Evolutionary conservation across 2,797 vertebrate species (phyloP), one percentile per base, ranked within the genome.

Genomic region (Sebastiscus tertius): DNA sequence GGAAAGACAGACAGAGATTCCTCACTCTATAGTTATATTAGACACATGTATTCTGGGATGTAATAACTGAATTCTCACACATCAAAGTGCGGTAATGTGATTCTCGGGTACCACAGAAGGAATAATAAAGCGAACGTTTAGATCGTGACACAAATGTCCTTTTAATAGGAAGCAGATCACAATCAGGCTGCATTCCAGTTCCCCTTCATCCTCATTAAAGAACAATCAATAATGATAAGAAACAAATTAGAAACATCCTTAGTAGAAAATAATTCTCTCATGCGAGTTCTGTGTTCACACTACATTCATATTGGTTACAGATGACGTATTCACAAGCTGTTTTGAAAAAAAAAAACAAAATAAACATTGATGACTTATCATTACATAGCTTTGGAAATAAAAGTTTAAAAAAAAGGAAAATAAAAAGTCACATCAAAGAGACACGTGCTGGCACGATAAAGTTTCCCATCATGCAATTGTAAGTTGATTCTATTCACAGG

Each of bases 261-360:
- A 62, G 94, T 96, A 96, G 94, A 96, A 96, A 96, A 96, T 91
- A 95, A 95, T 93, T 91, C 91, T 94, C 90, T 95, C 95, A 96
- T 96, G 96, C 95, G 81, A 93, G 88, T 92, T 92, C 85, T 87
- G 94, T 94, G 85, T 93, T 93, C 89, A 94, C 90, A 92, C 91
- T 93, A 94, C 95, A 95, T 95, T 95, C 92, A 88, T 89, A 88
- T 92, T 91, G 81, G 80, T 92, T 92, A 94, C 86, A 85, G 86
- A 83, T 85, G 88, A 92, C 85, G 9, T 94, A 92, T 90, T 94
- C 91, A 95, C 95, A 95, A 94, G 94, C 91, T 56, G 77, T 92
- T 89, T 89, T 75, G 61, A 82, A 87, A 90, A 89, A 88, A 88
- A 76, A 59, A 79, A 86, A 68, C 60, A 78, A 80, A 88, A 83